Base-by-base conservation (phyloP, 2,888 invertebrate genomes). In the Endomychus coccineus region DNA sequence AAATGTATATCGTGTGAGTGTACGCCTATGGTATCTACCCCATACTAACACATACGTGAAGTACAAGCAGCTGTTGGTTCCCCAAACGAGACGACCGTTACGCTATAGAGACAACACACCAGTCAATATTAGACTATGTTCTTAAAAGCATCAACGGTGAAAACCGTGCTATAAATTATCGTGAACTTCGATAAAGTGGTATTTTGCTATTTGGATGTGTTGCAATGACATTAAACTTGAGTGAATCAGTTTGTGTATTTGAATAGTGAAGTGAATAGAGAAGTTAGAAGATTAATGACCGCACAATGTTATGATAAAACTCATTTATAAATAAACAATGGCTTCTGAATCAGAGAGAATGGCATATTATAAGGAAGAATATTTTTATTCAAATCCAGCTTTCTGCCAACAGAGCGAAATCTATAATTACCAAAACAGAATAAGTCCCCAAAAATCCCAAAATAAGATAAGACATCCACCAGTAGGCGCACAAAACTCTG, bases 341-440 rank as follows among this genome's bases (percentile, higher is more conserved):
- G 36, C 16, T 36, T 9, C 4, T 12, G 16, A 11, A 25, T 25
- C 14, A 25, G 2, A 28, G 34, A 50, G 35, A 28, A 58, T 58
- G 58, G 52, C 53, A 19, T 23, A 29, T 25, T 44, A 22, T n/a
- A 44, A 34, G 7, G 42, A 52, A 16, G 45, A 51, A 27, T 73
- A 78, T 61, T 80, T 80, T 51, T 86, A 86, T 54, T 79, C 80
- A 4, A 86, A 86, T 58, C 84, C 84, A 34, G 84, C 84, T 0
- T 86, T 86, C 58, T 83, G 83, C 58, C 77, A 80, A 16, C 79
- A 83, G 64, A 84, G 84, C 58, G 85, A 86, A 55, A 78, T 70
- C 46, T 66, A 58, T 64, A 46, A 52, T 68, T 36, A 38, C 24
- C 39, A 40, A 22, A 38, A 43, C 24, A 43, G 38, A 31, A 50